Conservation (phyloP, 1,140 invertebrate species). For the Trachelipus rathkii region DNA sequence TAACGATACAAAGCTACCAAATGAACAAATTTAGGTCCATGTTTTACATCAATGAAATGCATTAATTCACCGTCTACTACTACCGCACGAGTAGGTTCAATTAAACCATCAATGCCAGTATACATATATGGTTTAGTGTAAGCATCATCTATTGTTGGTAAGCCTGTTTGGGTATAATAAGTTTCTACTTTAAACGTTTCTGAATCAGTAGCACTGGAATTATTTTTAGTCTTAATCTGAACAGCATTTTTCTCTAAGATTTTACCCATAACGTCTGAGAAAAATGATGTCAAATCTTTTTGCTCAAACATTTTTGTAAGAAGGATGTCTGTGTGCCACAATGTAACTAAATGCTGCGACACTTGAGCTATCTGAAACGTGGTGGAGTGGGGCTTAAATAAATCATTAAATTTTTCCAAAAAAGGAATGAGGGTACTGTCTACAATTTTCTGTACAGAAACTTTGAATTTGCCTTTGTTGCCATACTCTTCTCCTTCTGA, state of each 20-base stretch:
- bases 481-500: not conserved
- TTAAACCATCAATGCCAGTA: constrained; percentile 30
- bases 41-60: constrained; percentile 30
- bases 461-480: constrained; percentile 27
- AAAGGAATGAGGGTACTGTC: constrained; percentile 41
- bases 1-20: constrained; percentile 41
- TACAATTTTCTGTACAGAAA: constrained; percentile 41
- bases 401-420: constrained; percentile 40
- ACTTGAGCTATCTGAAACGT: constrained; percentile 42
- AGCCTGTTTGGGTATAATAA: constrained; percentile 32
- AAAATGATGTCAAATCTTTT: constrained; percentile 42
- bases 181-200: constrained; percentile 32
- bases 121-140: constrained; percentile 38
- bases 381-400: constrained; percentile 39
- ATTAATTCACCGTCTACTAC: constrained; percentile 41
- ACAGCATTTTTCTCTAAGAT: constrained; percentile 33
- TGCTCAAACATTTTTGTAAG: constrained; percentile 44
- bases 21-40: constrained; percentile 36
- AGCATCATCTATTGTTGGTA: constrained; percentile 35
- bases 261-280: constrained; percentile 42
- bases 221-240: constrained; percentile 6
- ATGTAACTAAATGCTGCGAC: constrained; percentile 42
- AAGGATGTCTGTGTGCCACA: constrained; percentile 43
- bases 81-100: constrained; percentile 38
- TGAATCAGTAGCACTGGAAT: not conserved